Evolutionary conservation across 2,113 vertebrate genomes (phyloP).

Genomic region (Coregonus clupeaformis): DNA sequence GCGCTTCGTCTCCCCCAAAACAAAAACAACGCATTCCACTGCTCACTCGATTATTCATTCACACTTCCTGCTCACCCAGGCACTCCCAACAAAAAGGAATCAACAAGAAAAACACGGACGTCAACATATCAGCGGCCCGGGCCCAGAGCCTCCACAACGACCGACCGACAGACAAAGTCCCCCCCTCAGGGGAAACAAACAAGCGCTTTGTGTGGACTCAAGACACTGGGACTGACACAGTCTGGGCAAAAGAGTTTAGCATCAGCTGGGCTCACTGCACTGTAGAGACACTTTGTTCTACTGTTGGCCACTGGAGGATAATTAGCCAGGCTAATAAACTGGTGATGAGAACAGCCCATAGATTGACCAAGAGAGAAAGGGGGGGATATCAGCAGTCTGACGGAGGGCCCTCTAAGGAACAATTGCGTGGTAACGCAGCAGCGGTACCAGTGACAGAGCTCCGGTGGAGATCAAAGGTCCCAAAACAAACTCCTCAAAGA

Average conservation of each 20-base stretch:
- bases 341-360: neutral
- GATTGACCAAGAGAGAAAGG: neutral
- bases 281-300: neutral
- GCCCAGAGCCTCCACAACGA: neutral
- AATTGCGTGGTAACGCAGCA: constrained; percentile 25
- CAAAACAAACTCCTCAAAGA: constrained; percentile 22
- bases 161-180: neutral
- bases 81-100: constrained; percentile 64
- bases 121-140: constrained; percentile 47
- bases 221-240: neutral
- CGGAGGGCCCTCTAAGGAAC: constrained; percentile 45
- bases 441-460: constrained; percentile 2
- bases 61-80: constrained; percentile 60
- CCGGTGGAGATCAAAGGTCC: constrained; percentile 28
- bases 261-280: constrained; percentile 10
- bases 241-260: neutral
- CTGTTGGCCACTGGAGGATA: constrained; percentile 13
- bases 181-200: constrained; percentile 6
- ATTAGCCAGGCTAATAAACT: neutral
- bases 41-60: constrained; percentile 73
- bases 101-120: constrained; percentile 65
- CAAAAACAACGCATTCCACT: constrained; percentile 69
- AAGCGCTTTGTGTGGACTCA: constrained; percentile 7
- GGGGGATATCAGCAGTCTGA: constrained; percentile 38
- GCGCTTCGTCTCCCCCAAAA: constrained; percentile 14